These are phyloP conservation scores for Drosophila trapezifrons DNA, from an alignment of 1,140 invertebrate species.

Conservation along the genomic window DNA sequence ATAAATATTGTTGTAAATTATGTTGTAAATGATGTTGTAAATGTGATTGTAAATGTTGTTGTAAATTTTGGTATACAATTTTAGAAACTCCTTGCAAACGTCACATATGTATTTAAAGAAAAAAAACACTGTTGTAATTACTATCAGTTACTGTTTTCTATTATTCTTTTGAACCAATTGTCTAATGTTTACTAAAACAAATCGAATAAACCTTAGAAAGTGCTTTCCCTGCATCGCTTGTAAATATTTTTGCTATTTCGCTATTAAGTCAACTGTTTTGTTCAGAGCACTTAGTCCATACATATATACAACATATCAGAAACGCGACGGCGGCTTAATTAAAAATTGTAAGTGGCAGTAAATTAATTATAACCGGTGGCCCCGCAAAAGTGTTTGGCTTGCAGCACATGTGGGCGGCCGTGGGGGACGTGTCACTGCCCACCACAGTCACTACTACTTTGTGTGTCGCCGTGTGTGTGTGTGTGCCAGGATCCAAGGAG, in stretches of 20 bases:
- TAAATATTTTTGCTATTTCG: background rate
- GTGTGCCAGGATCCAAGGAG: slow-evolving; percentile 12
- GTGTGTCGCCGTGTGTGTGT: slow-evolving; percentile 3
- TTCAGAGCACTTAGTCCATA: slow-evolving; percentile 9
- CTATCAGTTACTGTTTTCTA: too few relatives aligned
- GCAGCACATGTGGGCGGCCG: slow-evolving; percentile 60
- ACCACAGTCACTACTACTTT: slow-evolving; percentile 23
- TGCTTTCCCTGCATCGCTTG: background rate
- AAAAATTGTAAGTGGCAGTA: slow-evolving; percentile 82
- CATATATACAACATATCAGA: slow-evolving; percentile 34
- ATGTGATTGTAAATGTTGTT: too few relatives aligned
- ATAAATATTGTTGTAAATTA: too few relatives aligned
- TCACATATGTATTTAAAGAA: too few relatives aligned
- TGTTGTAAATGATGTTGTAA: too few relatives aligned
- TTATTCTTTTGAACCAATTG: too few relatives aligned
- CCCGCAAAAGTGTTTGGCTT: slow-evolving; percentile 76
- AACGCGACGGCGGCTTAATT: slow-evolving; percentile 66
- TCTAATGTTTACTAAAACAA: background rate
- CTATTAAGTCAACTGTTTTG: background rate
- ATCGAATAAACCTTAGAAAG: background rate
- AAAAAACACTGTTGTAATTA: too few relatives aligned
- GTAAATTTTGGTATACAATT: too few relatives aligned
- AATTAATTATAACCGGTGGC: slow-evolving; percentile 77
- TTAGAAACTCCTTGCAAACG: too few relatives aligned
- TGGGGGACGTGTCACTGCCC: slow-evolving; percentile 22